Conservation (phyloP, 1,140 invertebrate species). For the Drosophila watanabei region DNA sequence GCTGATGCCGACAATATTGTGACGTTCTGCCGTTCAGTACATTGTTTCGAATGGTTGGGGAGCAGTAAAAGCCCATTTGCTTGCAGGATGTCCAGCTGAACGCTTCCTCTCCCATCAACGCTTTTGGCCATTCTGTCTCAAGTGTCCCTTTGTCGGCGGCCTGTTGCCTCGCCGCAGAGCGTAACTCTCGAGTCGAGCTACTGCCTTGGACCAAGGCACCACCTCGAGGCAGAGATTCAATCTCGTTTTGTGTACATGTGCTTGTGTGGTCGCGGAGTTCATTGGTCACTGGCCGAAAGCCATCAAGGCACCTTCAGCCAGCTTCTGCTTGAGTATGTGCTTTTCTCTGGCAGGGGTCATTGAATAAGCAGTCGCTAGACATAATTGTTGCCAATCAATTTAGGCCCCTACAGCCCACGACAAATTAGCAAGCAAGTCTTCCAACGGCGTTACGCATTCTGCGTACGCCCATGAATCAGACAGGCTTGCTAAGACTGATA, state of each 20-base stretch:
- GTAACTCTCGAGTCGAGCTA: constrained; percentile 55
- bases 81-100: constrained; percentile 59
- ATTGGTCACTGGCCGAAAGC: constrained; percentile 64
- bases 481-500: constrained; percentile 1
- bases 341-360: constrained; percentile 42
- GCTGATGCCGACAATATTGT: constrained; percentile 55
- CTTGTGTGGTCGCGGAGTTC: constrained; percentile 35
- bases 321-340: constrained; percentile 6
- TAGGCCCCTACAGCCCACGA: constrained; percentile 44
- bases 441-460: constrained; percentile 16
- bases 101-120: constrained; percentile 26
- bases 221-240: constrained; percentile 18
- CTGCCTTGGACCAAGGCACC: constrained; percentile 51
- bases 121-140: constrained; percentile 55
- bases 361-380: constrained; percentile 33
- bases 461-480: constrained; percentile 1
- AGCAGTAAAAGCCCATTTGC: constrained; percentile 30
- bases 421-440: constrained; percentile 32
- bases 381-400: constrained; percentile 65
- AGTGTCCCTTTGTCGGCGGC: constrained; percentile 67
- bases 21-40: constrained; percentile 15
- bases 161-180: constrained; percentile 55
- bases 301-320: constrained; percentile 58
- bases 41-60: neutral
- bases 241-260: constrained; percentile 10